Base-by-base conservation (phyloP, 2,888 invertebrate genomes). In the Ochropleura leucogaster region DNA sequence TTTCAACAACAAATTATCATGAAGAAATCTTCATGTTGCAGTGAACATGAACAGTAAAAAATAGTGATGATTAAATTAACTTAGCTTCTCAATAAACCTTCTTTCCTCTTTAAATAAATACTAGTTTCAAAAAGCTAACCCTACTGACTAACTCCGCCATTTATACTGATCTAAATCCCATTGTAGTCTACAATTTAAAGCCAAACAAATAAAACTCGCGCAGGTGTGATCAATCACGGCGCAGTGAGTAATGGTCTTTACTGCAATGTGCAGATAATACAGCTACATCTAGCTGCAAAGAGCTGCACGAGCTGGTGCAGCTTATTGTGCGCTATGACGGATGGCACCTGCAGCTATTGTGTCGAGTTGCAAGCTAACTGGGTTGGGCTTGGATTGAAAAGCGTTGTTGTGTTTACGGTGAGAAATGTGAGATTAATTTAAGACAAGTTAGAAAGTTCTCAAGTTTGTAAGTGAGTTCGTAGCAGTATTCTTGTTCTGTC, bases 221-320 rank as follows among this genome's bases (percentile, higher is more conserved):
- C 73, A 57, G 67, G 68, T 60, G 80, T 49, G 60, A 84, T 76
- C 69, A 75, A 80, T 84, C 72, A 68, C 46, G 9, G 7, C 65
- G 71, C 51, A 9, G 46, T 64, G 72, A 82, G 68, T 72, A 68
- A 80, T 65, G 69, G 40, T n/a, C 14, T 57, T 20, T 12, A 68
- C 55, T 71, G 60, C 64, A 30, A 4, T 18, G 60, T 46, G 60
- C 51, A 66, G 51, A 63, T 79, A 79, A 44, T 68, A n/a, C 44
- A n/a, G 62, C 44, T 44, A 20, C 3, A 44, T 20, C 20, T 4
- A 16, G 20, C 67, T 67, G 67, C 59, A 16, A 7, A 7, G 51
- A 12, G 40, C 70, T 49, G 67, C 63, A 57, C 14, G 53, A 51
- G 62, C 67, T 59, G 64, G n/a, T 47, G 74, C 67, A 51, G 55